These are phyloP conservation scores for Loripinus fragilis DNA, from an alignment of 2,888 invertebrate species.

Conservation along the genomic window DNA sequence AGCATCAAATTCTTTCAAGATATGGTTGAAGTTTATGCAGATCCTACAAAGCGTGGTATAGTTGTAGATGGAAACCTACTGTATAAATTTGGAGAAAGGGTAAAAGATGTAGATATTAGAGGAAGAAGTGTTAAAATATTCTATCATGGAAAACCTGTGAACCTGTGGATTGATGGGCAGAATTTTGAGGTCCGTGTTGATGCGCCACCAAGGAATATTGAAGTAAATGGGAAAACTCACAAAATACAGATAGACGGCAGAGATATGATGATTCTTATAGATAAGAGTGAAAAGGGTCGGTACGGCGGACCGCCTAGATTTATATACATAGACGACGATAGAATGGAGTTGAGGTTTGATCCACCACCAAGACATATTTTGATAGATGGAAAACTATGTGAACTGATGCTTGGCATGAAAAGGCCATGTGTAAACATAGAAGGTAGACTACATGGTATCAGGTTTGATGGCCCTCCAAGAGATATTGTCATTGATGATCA, in stretches of 20 bases:
- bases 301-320: slow-evolving; percentile 92
- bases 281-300: slow-evolving; percentile 87
- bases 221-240: slow-evolving; percentile 91
- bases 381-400: slow-evolving; percentile 85
- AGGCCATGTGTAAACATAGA: slow-evolving; percentile 82
- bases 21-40: slow-evolving; percentile 67
- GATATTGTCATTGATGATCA: slow-evolving; percentile 95
- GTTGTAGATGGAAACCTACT: slow-evolving; percentile 72
- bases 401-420: slow-evolving; percentile 75
- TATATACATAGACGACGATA: slow-evolving; percentile 90
- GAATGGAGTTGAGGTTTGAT: slow-evolving; percentile 89
- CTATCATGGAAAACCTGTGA: slow-evolving; percentile 76
- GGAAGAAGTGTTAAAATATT: slow-evolving; percentile 68
- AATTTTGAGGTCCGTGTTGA: slow-evolving; percentile 79
- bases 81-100: slow-evolving; percentile 78
- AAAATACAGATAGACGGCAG: slow-evolving; percentile 93
- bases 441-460: slow-evolving; percentile 86
- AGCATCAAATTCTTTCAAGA: slow-evolving; percentile 56
- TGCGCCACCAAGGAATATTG: slow-evolving; percentile 85
- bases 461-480: slow-evolving; percentile 95
- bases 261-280: slow-evolving; percentile 92
- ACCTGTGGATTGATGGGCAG: slow-evolving; percentile 80
- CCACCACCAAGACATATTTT: slow-evolving; percentile 97
- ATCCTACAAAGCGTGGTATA: slow-evolving; percentile 72
- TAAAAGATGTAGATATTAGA: slow-evolving; percentile 70